phyloP scores from a whole-genome alignment of 1,140 invertebrate genomes.

The Dendrolimus punctatus region DNA sequence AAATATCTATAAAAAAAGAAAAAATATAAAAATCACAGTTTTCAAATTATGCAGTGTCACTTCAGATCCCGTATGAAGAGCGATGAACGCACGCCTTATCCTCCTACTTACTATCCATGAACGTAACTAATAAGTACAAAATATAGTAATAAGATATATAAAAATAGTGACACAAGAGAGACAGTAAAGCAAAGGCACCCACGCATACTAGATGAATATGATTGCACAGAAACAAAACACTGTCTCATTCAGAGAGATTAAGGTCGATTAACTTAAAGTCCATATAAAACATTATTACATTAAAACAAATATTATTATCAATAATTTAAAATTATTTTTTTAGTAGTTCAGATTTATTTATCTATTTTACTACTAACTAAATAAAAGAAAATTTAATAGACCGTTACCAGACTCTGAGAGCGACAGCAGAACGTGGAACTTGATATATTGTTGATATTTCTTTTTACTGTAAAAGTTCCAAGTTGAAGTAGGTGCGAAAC shows the following conservation, averaged over 20 bases:
- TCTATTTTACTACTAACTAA: too few relatives aligned
- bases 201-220: conserved; percentile 58
- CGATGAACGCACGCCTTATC: conserved; percentile 45
- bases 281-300: too few relatives aligned
- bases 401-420: too few relatives aligned
- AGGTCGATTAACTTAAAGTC: too few relatives aligned
- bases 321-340: too few relatives aligned
- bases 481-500: conserved; percentile 6
- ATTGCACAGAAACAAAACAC: conserved; percentile 24
- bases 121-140: conserved; percentile 67
- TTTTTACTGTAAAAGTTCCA: neutral
- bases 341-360: too few relatives aligned
- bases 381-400: too few relatives aligned
- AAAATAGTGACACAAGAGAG: conserved; percentile 63
- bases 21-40: conserved; percentile 71
- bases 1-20: conserved; percentile 59
- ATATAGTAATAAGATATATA: conserved; percentile 40
- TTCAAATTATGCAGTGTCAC: conserved; percentile 69
- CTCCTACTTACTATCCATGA: conserved; percentile 46
- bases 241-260: neutral
- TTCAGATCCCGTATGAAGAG: conserved; percentile 61
- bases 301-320: too few relatives aligned
- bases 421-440: conserved; percentile 4
- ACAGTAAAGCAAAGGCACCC: conserved; percentile 58
- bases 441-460: neutral